phyloP scores from a whole-genome alignment of 1,140 invertebrate species.

The Armadillidium nasatum region DNA sequence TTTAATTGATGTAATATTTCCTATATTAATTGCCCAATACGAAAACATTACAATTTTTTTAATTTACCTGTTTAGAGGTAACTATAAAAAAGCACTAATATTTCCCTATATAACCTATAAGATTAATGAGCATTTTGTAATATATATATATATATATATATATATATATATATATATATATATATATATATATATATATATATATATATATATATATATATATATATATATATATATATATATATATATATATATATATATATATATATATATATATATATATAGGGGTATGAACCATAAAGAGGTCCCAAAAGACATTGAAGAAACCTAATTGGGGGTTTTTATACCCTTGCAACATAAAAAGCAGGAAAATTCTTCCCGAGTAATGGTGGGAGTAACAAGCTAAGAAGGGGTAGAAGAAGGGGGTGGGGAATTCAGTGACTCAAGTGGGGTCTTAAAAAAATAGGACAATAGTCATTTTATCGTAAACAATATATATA shows the following conservation, averaged over 20 bases:
- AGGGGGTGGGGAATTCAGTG: no score
- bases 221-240: slow-evolving; percentile 4
- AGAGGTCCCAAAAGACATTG: slow-evolving; percentile 6
- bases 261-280: background rate
- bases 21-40: no score
- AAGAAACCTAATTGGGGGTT: background rate
- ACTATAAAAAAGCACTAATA: no score
- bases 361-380: background rate
- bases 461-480: no score
- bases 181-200: slow-evolving; percentile 15
- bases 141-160: background rate
- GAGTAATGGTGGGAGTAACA: background rate
- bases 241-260: slow-evolving; percentile 5
- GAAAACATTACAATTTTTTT: no score
- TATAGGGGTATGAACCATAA: background rate
- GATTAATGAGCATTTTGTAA: no score
- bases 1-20: background rate
- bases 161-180: slow-evolving; percentile 15
- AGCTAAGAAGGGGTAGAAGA: background rate
- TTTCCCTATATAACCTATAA: no score
- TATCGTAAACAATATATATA: no score
- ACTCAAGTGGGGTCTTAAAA: no score
- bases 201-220: slow-evolving; percentile 15
- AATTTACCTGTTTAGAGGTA: no score
- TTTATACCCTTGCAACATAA: background rate